phyloP scores from a whole-genome alignment of 1,140 invertebrate genomes.

The Pseudomyrmex gracilis region DNA sequence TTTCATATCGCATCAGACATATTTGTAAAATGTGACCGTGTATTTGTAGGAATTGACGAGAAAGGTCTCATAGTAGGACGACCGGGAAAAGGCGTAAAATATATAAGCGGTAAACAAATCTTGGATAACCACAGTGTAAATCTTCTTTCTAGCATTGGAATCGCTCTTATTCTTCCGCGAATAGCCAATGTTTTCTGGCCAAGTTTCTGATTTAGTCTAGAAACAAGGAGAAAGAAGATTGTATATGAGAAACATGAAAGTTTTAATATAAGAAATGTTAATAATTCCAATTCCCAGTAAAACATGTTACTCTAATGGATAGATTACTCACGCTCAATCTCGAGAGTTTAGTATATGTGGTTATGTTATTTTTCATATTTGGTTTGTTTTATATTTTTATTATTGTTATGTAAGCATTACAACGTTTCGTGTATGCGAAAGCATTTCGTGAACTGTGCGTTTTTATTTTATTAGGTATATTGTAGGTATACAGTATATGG shows the following conservation, averaged over 20 bases:
- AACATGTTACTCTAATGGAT: too few species aligned
- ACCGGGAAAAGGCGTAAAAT: slow-evolving; percentile 89
- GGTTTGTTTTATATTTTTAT: background rate
- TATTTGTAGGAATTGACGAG: slow-evolving; percentile 89
- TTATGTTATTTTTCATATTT: background rate
- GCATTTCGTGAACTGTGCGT: slow-evolving; percentile 21
- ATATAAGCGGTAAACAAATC: slow-evolving; percentile 91
- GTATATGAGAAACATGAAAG: too few species aligned
- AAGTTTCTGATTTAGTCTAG: background rate
- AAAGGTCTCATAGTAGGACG: slow-evolving; percentile 91
- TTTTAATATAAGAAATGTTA: too few species aligned
- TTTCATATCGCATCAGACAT: too few species aligned
- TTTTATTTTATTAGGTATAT: slow-evolving; percentile 36
- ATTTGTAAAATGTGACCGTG: background rate
- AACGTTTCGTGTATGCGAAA: slow-evolving; percentile 32
- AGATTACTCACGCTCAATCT: too few species aligned
- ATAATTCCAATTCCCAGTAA: too few species aligned
- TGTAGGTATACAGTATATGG: background rate
- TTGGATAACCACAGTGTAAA: slow-evolving; percentile 97
- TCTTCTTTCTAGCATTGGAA: slow-evolving; percentile 92
- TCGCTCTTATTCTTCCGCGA: slow-evolving; percentile 90
- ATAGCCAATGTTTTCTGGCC: slow-evolving; percentile 90
- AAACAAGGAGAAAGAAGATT: background rate
- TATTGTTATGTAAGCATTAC: background rate
- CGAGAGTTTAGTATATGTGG: background rate